A percentile compares a stretch with the other conserved stretches of the same genome.
Evolutionary conservation across 1,140 invertebrate species (phyloP).

Genomic region (Plodia interpunctella): DNA sequence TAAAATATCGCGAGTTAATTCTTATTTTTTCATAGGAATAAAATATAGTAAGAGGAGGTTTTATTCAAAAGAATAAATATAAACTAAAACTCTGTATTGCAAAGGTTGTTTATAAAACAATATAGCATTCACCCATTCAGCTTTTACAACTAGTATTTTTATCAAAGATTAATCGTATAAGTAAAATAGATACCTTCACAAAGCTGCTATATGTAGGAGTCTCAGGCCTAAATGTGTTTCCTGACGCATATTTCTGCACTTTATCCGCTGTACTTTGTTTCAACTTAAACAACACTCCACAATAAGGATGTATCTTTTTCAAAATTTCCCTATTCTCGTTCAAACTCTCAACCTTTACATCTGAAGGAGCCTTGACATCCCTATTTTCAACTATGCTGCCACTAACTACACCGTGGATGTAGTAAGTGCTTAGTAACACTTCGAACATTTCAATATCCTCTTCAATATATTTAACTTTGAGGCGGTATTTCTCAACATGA

Average conservation of each 20-base stretch:
- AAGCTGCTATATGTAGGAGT: constrained; percentile 55
- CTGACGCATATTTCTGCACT: constrained; percentile 56
- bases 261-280: constrained; percentile 42
- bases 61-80: no score
- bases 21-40: no score
- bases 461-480: constrained; percentile 82
- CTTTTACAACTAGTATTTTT: no score
- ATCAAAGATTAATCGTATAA: neutral
- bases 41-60: no score
- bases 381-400: constrained; percentile 47
- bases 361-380: constrained; percentile 37
- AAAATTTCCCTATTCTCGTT: constrained; percentile 35
- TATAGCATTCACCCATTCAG: no score
- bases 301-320: constrained; percentile 59
- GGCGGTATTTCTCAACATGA: constrained; percentile 83
- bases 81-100: no score
- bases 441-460: constrained; percentile 79
- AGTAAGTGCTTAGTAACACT: constrained; percentile 52
- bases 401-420: constrained; percentile 57
- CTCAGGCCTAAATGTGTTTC: constrained; percentile 61
- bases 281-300: constrained; percentile 43
- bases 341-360: constrained; percentile 35
- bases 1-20: no score
- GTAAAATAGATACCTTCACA: constrained; percentile 69
- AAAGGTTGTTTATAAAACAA: no score